phyloP scores from a whole-genome alignment of 1,140 invertebrate genomes.

The Marisa cornuarietis region DNA sequence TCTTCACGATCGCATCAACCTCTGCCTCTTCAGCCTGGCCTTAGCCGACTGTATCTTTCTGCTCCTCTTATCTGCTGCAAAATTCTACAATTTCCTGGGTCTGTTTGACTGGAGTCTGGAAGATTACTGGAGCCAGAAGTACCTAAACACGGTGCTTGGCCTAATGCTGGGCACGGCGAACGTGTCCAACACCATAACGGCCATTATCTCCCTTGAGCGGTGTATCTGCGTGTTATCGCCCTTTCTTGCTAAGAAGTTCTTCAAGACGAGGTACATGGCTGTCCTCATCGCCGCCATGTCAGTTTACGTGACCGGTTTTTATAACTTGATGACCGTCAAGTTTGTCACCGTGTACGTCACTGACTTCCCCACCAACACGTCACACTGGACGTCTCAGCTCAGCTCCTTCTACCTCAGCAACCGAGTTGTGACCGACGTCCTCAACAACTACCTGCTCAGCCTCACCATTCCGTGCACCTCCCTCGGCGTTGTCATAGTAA shows the following conservation, averaged over 20 bases:
- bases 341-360: not conserved
- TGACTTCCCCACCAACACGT: not conserved
- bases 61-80: not conserved
- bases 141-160: conserved; percentile 5
- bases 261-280: conserved; percentile 15
- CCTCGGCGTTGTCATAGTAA: conserved; percentile 3
- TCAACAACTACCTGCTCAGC: conserved; percentile 19
- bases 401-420: conserved; percentile 7
- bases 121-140: conserved; percentile 18
- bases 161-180: not conserved
- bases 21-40: conserved; percentile 13
- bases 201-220: conserved; percentile 15
- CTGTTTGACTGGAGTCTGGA: not conserved
- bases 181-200: conserved; percentile 3
- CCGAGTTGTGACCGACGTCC: conserved; percentile 9
- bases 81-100: conserved; percentile 16
- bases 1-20: conserved; percentile 6
- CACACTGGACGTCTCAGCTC: conserved; percentile 10
- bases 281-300: not conserved
- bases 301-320: conserved; percentile 8
- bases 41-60: conserved; percentile 10
- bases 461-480: conserved; percentile 12
- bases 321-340: conserved; percentile 13
- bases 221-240: conserved; percentile 16
- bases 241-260: conserved; percentile 6